Base-by-base conservation (phyloP, 1,140 invertebrate species). In the Lepidurus couesii region DNA sequence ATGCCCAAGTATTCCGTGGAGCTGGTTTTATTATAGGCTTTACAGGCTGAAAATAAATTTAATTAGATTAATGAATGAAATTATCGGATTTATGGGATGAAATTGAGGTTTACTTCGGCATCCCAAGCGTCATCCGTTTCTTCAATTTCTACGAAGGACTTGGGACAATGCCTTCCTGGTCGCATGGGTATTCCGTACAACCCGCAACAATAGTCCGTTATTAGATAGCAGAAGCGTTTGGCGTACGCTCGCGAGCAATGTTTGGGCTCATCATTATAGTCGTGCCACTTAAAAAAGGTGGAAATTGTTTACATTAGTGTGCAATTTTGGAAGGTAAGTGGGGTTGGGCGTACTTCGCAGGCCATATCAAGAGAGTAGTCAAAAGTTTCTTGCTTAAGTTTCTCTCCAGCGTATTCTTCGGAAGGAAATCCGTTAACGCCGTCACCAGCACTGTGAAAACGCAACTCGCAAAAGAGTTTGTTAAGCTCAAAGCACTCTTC, bases 401-500 rank as follows among this genome's bases (percentile, higher is more conserved):
- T 26, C 43, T 76, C 75, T 5, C 34, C 76, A 4, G 75, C 79
- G 43, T 79, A 74, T 13, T 73, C 26, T 47, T 44, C 65, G 9
- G 47, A 75, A 7, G 79, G 44, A 53, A 79, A 79, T 8, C 11
- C 34, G 13, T 78, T 26, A n/a, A n/a, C n/a, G 2, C 47, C 21
- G 47, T 79, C 47, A 2, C 75, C 73, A 16, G 73, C 34, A 45
- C 73, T 75, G 16, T 75, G 44, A 3, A 34, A 24, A 74, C 75
- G 75, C n/a, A 79, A 42, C 75, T 79, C 79, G 73, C 44, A 74
- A 34, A 79, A 77, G 13, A 79, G 79, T 13, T 79, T 79, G 79
- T 79, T 79, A 11, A 79, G 16, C 42, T 73, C 45, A 78, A 73
- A 5, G 44, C 65, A 74, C 21, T 75, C 21, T 10, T 16, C 13